A percentile compares a stretch with the other conserved stretches of the same genome.
These are phyloP conservation scores for Pseudorectes ferrugineus DNA, from an alignment of 2,113 vertebrate genomes.

Conservation along the genomic window DNA sequence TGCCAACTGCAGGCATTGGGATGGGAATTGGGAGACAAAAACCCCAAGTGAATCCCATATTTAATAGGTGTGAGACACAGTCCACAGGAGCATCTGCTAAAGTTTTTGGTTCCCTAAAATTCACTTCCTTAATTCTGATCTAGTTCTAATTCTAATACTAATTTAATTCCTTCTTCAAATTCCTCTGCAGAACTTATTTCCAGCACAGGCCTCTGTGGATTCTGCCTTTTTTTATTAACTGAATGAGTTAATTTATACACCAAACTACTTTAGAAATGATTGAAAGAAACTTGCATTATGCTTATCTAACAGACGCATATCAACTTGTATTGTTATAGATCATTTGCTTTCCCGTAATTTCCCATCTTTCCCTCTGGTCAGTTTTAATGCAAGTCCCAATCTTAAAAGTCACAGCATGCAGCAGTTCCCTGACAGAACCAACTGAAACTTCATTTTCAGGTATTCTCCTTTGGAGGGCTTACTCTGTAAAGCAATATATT, in stretches of 20 bases:
- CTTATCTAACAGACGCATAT: slow-evolving; percentile 29
- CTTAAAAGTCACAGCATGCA: background rate
- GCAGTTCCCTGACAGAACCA: background rate
- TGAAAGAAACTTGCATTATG: slow-evolving; percentile 31
- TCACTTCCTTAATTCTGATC: background rate
- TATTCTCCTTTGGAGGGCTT: background rate
- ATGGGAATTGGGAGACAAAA: background rate
- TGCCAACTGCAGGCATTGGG: background rate
- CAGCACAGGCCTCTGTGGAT: background rate
- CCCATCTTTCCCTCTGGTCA: slow-evolving; percentile 27
- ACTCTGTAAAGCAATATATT: slow-evolving; percentile 5
- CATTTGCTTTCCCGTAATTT: slow-evolving; percentile 3
- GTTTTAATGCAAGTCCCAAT: background rate
- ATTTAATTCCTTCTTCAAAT: slow-evolving; percentile 26
- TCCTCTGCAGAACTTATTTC: slow-evolving; percentile 1
- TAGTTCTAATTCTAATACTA: background rate
- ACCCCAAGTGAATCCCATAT: background rate
- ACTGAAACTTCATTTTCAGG: slow-evolving; percentile 2
- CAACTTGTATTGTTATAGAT: slow-evolving; percentile 25
- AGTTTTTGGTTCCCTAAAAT: background rate
- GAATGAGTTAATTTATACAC: slow-evolving; percentile 34
- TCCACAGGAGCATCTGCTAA: background rate
- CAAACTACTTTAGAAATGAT: slow-evolving; percentile 31
- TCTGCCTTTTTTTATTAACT: slow-evolving; percentile 2
- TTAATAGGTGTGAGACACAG: background rate